Base-by-base conservation (phyloP, 1,140 invertebrate genomes). In the Stegodyphus dumicola region DNA sequence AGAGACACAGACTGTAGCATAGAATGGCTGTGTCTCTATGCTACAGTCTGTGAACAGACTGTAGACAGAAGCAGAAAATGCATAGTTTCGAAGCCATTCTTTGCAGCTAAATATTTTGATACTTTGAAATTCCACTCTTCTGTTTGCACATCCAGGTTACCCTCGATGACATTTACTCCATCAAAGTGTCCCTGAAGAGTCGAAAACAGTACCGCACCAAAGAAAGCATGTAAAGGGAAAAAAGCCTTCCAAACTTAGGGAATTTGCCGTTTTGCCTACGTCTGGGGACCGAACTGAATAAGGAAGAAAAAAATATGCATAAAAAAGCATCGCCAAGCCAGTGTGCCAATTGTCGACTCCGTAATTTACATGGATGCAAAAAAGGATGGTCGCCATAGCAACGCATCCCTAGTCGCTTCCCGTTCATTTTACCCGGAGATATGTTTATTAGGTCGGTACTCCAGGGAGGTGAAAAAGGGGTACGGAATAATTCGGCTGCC, bases 351-450 rank as follows among this genome's bases (percentile, higher is more conserved):
- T 83, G 80, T 83, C 80, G 80, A 66, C 70, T 54, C 64, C 69
- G 80, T 83, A 83, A 83, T 83, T 83, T 83, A 83, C 80, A 83
- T 83, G 71, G 80, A 83, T 83, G 80, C 80, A 83, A 83, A 83
- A 83, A 70, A 83, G 80, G 73, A 67, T 70, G 70, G 80, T 83
- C 52, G 60, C 71, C 13, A 83, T 83, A 60, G 71, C 18, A 60
- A 83, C 80, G 80, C 70, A 75, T 83, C 80, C 80, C 80, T 67
- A 15, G 80, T 51, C 53, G 51, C 80, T 69, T n/a, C 77, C 77
- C n/a, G 77, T 70, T 79, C 77, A 65, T 66, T 73, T 81, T 81
- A 81, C 78, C 78, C 78, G 67, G 70, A 83, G 80, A 83, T 83
- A 83, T 83, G 80, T 83, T 83, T 83, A 83, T 83, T 83, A 83